Evolutionary conservation across 2,797 vertebrate species (phyloP), one percentile per base, ranked within the genome.

Genomic region (Allobates femoralis): DNA sequence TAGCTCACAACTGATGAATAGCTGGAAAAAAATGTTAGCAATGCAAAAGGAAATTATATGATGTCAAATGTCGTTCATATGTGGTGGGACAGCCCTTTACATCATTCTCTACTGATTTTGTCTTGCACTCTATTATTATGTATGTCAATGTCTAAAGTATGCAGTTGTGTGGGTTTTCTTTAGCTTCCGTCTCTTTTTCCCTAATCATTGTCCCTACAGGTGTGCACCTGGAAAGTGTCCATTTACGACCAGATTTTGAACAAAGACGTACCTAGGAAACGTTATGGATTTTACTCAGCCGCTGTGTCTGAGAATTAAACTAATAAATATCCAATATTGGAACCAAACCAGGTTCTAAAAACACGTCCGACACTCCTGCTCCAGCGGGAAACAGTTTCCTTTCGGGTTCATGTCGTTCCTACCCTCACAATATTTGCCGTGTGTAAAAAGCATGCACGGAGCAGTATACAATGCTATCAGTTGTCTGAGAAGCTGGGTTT

Each of bases 401-500:
- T 92, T 91, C 89, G 89, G 90, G 58, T 88, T 89, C 88, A 89
- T 90, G 90, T 90, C 66, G 79, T 91, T 92, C 90, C 90, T 91
- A 89, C 88, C 85, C 82, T 37, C 66, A 90, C 91, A 92, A 90
- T 19, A 84, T 93, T 94, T 93, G 93, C 90, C 88, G 85, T 37
- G 88, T 87, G 92, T 91, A 92, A 91, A 92, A 92, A 89, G 90
- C 90, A 81, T 90, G 87, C 91, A 84, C 89, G 86, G 79, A 93
- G 67, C 93, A 90, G 90, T 92, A 93, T 75, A 91, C 93, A 94
- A 94, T 95, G 81, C 91, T 88, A 82, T 82, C 86, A 84, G 91
- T 92, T 94, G 93, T 94, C 92, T 93, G 89, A 92, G 92, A 91
- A 91, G 89, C 92, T 87, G 84, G 89, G 64, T 92, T 94, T 91